Percentiles rank a stretch among this genome's conserved stretches.
These are phyloP conservation scores for Rhabdomys dilectus DNA, from an alignment of 2,113 vertebrate species.

Conservation along the genomic window DNA sequence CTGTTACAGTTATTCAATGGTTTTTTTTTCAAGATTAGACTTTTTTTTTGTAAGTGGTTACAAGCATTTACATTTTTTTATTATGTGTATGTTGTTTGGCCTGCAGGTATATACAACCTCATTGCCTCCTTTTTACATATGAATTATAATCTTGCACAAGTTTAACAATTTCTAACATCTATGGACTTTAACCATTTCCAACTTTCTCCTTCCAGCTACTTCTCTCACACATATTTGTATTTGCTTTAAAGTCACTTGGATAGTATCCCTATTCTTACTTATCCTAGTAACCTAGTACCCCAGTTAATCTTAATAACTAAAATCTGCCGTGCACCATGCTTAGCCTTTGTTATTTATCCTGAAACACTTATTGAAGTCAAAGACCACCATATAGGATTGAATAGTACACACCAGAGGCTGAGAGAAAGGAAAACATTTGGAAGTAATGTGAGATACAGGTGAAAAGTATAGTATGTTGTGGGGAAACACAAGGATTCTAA, in stretches of 20 bases:
- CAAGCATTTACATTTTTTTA: not conserved
- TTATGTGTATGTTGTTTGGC: not conserved
- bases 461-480: not conserved
- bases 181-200: not conserved
- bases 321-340: not conserved
- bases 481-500: not conserved
- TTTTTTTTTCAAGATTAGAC: not conserved
- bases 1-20: not conserved
- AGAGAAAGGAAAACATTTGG: not conserved
- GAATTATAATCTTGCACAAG: not conserved
- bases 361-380: not conserved
- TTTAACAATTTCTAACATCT: not conserved
- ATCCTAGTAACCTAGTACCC: no score
- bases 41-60: not conserved
- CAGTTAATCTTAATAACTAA: not conserved
- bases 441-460: not conserved
- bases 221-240: not conserved
- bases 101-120: not conserved
- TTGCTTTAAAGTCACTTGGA: not conserved
- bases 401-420: not conserved
- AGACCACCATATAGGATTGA: not conserved
- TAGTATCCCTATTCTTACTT: not conserved
- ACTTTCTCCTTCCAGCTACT: not conserved
- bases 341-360: not conserved
- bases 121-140: not conserved